A percentile compares a stretch with the other conserved stretches of the same genome.
Evolutionary conservation across 2,797 vertebrate genomes (phyloP).

Genomic region (Myotis findleyi): DNA sequence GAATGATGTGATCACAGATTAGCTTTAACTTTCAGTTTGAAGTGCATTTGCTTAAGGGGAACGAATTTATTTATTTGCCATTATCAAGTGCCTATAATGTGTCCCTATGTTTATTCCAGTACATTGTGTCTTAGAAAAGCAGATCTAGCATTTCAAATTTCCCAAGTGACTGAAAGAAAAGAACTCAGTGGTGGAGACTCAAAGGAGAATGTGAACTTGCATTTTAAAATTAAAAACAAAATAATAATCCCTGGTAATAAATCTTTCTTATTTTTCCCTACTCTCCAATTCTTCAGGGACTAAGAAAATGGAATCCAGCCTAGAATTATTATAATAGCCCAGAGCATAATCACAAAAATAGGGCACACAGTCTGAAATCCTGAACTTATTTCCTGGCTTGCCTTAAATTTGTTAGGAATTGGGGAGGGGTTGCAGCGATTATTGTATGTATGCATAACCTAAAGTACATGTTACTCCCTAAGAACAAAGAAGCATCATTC

Average conservation of each 20-base stretch:
- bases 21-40: conserved; percentile 17
- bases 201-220: conserved; percentile 57
- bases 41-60: conserved; percentile 14
- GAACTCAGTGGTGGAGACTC: conserved; percentile 40
- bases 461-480: background rate
- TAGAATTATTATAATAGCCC: background rate
- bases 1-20: background rate
- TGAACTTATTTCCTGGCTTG: background rate
- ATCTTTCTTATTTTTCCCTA: background rate
- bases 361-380: background rate
- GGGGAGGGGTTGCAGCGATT: accelerated
- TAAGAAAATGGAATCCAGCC: conserved; percentile 43
- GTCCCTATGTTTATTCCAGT: background rate
- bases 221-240: conserved; percentile 74
- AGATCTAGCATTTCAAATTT: conserved; percentile 62
- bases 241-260: background rate
- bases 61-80: background rate
- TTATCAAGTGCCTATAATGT: background rate
- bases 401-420: background rate
- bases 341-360: background rate
- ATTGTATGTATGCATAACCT: background rate
- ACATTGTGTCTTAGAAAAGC: conserved; percentile 30
- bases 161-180: conserved; percentile 57
- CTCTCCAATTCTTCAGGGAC: conserved; percentile 21
- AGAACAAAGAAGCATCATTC: background rate